These are phyloP conservation scores for Candidula unifasciata DNA, from an alignment of 2,888 invertebrate species.

Conservation along the genomic window DNA sequence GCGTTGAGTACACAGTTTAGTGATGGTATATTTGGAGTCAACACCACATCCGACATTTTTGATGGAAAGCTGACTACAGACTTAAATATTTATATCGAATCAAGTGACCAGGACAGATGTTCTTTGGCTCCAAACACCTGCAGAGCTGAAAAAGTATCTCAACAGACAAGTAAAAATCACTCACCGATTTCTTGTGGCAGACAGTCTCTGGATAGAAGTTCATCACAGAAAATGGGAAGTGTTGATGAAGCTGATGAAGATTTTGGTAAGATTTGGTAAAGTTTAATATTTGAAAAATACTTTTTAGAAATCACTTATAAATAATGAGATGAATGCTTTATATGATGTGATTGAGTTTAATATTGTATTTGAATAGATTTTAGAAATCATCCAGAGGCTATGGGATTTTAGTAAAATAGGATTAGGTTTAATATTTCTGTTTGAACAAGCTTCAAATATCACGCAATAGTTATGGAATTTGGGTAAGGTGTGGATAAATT, in stretches of 20 bases:
- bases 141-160: neutral
- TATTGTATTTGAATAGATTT: too few relatives aligned
- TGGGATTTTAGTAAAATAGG: too few relatives aligned
- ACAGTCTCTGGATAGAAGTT: slow-evolving; percentile 30
- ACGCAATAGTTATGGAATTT: too few relatives aligned
- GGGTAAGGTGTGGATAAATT: too few relatives aligned
- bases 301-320: neutral
- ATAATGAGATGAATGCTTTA: too few relatives aligned
- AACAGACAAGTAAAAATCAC: neutral
- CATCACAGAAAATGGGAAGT: slow-evolving; percentile 55
- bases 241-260: slow-evolving; percentile 71
- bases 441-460: too few relatives aligned
- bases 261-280: slow-evolving; percentile 55
- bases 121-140: neutral
- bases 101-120: neutral
- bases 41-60: slow-evolving; percentile 10
- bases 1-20: slow-evolving; percentile 6
- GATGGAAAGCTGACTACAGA: neutral
- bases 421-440: neutral
- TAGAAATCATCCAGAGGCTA: neutral
- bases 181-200: slow-evolving; percentile 29
- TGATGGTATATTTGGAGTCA: neutral
- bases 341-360: too few relatives aligned
- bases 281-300: neutral
- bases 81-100: neutral